Base-by-base conservation (phyloP, 1,140 invertebrate genomes). In the Acromyrmex echinatior region DNA sequence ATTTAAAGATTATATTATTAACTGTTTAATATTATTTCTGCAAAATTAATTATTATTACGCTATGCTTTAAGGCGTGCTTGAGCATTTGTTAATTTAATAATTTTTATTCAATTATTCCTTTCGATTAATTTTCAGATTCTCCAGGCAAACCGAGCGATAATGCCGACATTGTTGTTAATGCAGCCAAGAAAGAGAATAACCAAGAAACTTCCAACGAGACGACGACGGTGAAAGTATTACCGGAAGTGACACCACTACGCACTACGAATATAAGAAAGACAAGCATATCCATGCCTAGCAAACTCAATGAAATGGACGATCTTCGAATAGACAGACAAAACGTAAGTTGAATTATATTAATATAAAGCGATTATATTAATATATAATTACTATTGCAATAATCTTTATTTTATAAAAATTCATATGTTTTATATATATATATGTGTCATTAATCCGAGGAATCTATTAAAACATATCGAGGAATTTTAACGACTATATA, bases 271-370 rank as follows among this genome's bases (percentile, higher is more conserved):
- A 87, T 74, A 70, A 81, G 90, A 6, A 91, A 86, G 89, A 92
- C 92, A 7, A 93, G 93, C 66, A 92, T 92, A 58, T 95, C 94
- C 45, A 94, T 95, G 94, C 94, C 94, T 45, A 93, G 87, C 39
- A 94, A 93, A 71, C 91, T 95, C 12, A 89, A 94, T 90, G 89
- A 93, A 66, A 95, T 95, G 94, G 93, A 92, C 58, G 90, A 92
- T 74, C 90, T 95, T 12, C 91, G 93, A 62, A 95, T 94, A 60
- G 91, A 92, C 12, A 92, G 92, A 10, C 89, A 92, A 25, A 93
- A 94, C 91, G 94, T 95, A 90, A 91, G 49, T 66, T 7, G 4
- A n/a, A 60, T 73, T 45, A 9, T 16, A 28, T 53, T 51, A 78
- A 63, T 4, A 12, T 4, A 12, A 45, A 51, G 3, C 4, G 18